Base-by-base conservation (phyloP, 2,888 invertebrate species). In the Caenorhabditis sp. region DNA sequence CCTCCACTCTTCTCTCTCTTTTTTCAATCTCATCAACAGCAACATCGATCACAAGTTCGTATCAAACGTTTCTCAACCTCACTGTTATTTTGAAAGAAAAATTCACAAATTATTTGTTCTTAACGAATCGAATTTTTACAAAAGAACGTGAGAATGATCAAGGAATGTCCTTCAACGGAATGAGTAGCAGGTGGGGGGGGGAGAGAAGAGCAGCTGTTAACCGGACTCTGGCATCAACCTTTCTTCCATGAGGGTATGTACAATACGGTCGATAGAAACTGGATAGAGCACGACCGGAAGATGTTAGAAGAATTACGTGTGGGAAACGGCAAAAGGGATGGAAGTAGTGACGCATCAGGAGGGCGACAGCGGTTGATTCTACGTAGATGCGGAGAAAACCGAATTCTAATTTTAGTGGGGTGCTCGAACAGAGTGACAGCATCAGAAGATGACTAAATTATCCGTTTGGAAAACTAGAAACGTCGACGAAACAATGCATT, bases 391-490 rank as follows among this genome's bases (percentile, higher is more conserved):
- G 4, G 3, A 17, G 41, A 43, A 48, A 27, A 48, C 27, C 30
- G 32, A 32, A 52, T 52, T 52, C 35, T 52, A 32, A 52, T 52
- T 52, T 52, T 22, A 37, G 53, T 20, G 24, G 17, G 27, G 26
- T 15, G 27, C 9, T 26, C 26, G 48, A 48, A 30, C 27, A 24
- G 30, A 53, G 53, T 63, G 53, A 53, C 63, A 63, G 53, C 24
- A 27, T 17, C 41, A 30, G n/a, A n/a, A 39, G 65, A 55, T 43
- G 37, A 24, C 53, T 63, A 53, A 65, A 46, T 43, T 63, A 63
- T 63, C 43, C 37, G 61, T 26, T 48, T 26, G 26, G 37, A 9
- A 27, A 27, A 41, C 24, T 37, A 20, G 50, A 61, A 61, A 62
- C 41, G 15, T 8, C 22, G 43, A 32, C 30, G 43, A 53, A 32